Evolutionary conservation across 2,797 vertebrate genomes (phyloP).

Genomic region (Rousettus madagascariensis): DNA sequence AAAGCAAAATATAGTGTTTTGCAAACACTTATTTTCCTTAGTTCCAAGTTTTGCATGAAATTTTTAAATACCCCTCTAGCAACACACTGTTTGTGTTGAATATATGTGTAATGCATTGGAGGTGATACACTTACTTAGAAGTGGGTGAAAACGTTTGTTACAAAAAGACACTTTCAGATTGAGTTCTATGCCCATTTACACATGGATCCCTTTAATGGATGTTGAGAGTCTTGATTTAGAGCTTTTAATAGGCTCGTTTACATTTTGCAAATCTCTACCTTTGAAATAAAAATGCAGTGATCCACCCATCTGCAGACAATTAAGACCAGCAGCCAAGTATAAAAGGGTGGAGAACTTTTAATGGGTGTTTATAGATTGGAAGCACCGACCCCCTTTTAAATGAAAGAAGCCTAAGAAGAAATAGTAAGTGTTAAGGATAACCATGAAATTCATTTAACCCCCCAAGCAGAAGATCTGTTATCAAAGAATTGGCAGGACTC

Average conservation of each 20-base stretch:
- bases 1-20: conserved; percentile 12
- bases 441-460: conserved; percentile 77
- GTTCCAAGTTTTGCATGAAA: conserved; percentile 42
- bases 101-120: background rate
- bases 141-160: conserved; percentile 50
- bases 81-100: background rate
- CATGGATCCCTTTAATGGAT: conserved; percentile 68
- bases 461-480: conserved; percentile 77
- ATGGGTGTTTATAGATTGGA: conserved; percentile 85
- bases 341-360: conserved; percentile 84
- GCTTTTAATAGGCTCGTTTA: conserved; percentile 73
- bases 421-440: conserved; percentile 80
- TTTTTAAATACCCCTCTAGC: conserved; percentile 8
- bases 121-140: background rate
- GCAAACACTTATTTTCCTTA: conserved; percentile 48
- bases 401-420: conserved; percentile 81
- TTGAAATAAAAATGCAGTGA: conserved; percentile 81
- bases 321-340: conserved; percentile 81
- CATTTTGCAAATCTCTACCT: conserved; percentile 81
- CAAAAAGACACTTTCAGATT: conserved; percentile 46
- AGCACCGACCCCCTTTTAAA: conserved; percentile 80
- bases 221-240: conserved; percentile 67
- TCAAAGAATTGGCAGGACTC: conserved; percentile 72
- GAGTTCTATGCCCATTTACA: conserved; percentile 17
- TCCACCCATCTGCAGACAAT: conserved; percentile 83